Conservation (phyloP, 2,888 invertebrate genomes). For the Thecocarcelia acutangulata region DNA sequence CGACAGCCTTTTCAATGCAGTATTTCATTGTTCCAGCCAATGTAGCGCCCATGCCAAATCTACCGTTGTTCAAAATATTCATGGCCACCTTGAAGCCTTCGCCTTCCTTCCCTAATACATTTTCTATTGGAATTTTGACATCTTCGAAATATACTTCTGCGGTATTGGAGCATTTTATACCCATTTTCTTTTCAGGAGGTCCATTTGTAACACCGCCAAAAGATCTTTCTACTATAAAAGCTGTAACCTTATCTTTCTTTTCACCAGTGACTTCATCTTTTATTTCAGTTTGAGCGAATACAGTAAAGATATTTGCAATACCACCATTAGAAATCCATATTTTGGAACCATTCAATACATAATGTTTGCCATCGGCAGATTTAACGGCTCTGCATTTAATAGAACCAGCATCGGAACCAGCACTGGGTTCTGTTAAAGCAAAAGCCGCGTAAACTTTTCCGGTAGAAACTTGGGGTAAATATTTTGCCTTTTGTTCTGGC, state of each 20-base stretch:
- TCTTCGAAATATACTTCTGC: conserved; percentile 96
- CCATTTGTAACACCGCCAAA: conserved; percentile 97
- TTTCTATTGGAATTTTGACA: conserved; percentile 93
- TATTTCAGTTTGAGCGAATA: conserved; percentile 95
- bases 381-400: conserved; percentile 92
- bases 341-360: conserved; percentile 96
- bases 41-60: conserved; percentile 98
- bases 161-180: conserved; percentile 98
- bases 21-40: conserved; percentile 95
- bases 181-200: conserved; percentile 99
- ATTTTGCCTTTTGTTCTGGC: conserved; percentile 94
- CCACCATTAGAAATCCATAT: conserved; percentile 99
- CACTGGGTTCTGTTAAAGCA: conserved; percentile 97
- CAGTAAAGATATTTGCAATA: conserved; percentile 97
- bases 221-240: conserved; percentile 96
- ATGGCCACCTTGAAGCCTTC: conserved; percentile 95
- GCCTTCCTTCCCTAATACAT: conserved; percentile 94
- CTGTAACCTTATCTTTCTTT: conserved; percentile 89
- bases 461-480: conserved; percentile 93
- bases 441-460: conserved; percentile 94
- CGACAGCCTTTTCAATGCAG: conserved; percentile 94
- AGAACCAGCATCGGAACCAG: conserved; percentile 97
- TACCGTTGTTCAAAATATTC: conserved; percentile 98
- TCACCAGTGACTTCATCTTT: conserved; percentile 85
- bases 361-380: conserved; percentile 94